These are phyloP conservation scores for Ictalurus punctatus DNA, from an alignment of 2,113 vertebrate genomes.

Conservation along the genomic window DNA sequence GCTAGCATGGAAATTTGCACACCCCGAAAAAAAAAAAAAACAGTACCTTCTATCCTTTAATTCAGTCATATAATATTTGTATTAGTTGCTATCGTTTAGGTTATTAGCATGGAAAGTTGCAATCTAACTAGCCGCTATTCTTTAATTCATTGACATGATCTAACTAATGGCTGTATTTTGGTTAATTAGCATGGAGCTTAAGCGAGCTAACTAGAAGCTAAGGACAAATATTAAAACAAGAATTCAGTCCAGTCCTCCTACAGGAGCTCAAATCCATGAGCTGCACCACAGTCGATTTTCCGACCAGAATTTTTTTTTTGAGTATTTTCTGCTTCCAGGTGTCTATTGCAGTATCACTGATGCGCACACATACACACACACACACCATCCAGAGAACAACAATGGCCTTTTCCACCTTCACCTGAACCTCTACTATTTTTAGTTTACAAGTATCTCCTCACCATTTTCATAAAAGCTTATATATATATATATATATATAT, in stretches of 20 bases:
- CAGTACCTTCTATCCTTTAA: not conserved
- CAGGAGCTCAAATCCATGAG: not conserved
- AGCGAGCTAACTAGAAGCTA: not conserved
- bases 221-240: not conserved
- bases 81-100: not conserved
- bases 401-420: conserved; percentile 39
- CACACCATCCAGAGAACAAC: conserved; percentile 24
- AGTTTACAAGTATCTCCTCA: conserved; percentile 64
- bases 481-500: conserved; percentile 14
- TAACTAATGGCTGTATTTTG: too few species aligned
- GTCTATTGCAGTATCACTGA: conserved; percentile 20
- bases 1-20: not conserved
- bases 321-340: conserved; percentile 18
- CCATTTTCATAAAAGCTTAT: conserved; percentile 68
- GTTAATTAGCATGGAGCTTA: not conserved
- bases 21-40: too few species aligned
- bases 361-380: not conserved
- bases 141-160: not conserved
- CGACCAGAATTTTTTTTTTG: conserved; percentile 1
- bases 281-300: not conserved
- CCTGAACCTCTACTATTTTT: conserved; percentile 68
- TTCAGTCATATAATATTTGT: not conserved
- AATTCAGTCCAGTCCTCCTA: not conserved
- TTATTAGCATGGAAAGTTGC: not conserved
- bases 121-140: not conserved